Evolutionary conservation across 2,888 invertebrate genomes (phyloP), one percentile per base, ranked within the genome.

Genomic region (Microchrysa polita): DNA sequence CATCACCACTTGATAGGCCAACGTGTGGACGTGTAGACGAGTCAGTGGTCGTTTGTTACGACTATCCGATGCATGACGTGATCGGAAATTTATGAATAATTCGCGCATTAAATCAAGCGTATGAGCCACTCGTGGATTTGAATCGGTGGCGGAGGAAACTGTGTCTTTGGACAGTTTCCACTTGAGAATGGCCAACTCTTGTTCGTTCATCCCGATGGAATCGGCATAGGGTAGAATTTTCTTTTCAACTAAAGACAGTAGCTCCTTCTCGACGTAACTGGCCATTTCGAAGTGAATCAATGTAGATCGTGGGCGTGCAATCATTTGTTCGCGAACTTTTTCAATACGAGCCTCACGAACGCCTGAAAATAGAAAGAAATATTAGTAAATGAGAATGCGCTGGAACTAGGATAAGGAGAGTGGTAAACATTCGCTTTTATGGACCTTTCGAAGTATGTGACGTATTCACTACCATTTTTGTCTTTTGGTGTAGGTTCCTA

Each of bases 161-260:
- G 91, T 89, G 1, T 92, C 92, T 79, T 89, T 86, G 75, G 89
- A 87, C 69, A 94, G 83, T 2, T 93, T 88, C 81, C 90, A 91
- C 74, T 90, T 87, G 9, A 95, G 83, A 84, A 94, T 95, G 0
- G 92, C 90, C 72, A 94, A 85, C 84, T 95, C 95, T 84, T 95
- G 94, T 81, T 95, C 95, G 80, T 95, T 95, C 93, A 94, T 94
- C 2, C 95, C 95, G 2, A 94, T 86, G 0, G 94, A 94, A 81
- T 95, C 93, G 0, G 92, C 88, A 80, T 88, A 90, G 0, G 93
- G 92, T 75, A 94, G 85, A 0, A 95, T 88, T 78, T 88, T 87
- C 4, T 90, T 87, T 0, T 89, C 87, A 0, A 95, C 83, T 61
- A 92, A 90, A 72, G 87, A 85, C 10, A 95, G 82, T 10, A 94